Conservation (phyloP, 2,797 vertebrate species). For the Lithobates pipiens region DNA sequence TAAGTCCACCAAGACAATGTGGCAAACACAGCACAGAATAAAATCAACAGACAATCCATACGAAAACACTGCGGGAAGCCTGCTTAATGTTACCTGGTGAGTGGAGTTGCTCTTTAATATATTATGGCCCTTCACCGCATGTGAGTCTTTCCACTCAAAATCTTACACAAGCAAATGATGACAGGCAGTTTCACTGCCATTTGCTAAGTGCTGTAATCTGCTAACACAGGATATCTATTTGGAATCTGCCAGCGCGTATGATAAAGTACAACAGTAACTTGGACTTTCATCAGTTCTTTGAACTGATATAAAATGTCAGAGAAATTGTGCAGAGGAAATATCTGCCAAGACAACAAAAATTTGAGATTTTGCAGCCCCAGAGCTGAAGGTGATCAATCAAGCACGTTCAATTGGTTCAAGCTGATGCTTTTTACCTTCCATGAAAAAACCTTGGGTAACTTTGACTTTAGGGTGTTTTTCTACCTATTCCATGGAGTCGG, state of each 20-base stretch:
- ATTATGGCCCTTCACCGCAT: neutral
- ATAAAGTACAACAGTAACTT: constrained; percentile 34
- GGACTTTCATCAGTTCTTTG: constrained; percentile 21
- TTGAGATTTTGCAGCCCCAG: neutral
- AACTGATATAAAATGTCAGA: constrained; percentile 35
- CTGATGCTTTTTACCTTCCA: constrained; percentile 22
- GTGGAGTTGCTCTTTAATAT: neutral
- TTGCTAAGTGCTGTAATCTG: no score
- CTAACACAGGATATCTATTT: constrained; percentile 18
- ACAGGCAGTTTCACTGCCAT: no score
- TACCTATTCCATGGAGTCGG: neutral
- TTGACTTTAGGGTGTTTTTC: neutral
- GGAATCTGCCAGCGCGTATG: neutral
- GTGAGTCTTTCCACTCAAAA: no score
- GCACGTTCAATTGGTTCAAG: constrained; percentile 11
- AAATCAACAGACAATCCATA: no score
- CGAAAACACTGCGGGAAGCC: neutral
- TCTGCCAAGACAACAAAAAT: constrained; percentile 33
- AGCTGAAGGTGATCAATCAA: constrained; percentile 22
- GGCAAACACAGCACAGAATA: no score
- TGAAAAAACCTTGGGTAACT: neutral
- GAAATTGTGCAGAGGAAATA: constrained; percentile 35
- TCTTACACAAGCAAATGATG: no score
- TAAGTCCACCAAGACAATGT: no score
- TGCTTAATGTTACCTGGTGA: neutral